These are phyloP conservation scores for Macrocentrus cingulum DNA, from an alignment of 1,140 invertebrate species.

Conservation along the genomic window DNA sequence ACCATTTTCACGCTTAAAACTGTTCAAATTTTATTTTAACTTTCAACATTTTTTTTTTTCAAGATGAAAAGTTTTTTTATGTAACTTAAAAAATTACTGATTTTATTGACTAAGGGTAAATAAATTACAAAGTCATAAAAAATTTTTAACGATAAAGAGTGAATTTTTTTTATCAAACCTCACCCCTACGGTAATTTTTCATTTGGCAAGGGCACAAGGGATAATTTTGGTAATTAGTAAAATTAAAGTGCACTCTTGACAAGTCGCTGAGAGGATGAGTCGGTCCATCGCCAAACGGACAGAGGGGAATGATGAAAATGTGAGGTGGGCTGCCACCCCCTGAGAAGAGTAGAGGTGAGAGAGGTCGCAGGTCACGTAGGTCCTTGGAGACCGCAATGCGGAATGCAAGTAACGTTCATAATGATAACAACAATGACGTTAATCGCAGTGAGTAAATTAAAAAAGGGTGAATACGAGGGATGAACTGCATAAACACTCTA, in stretches of 20 bases:
- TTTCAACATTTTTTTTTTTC: no score
- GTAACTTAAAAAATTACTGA: no score
- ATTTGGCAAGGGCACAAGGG: conserved; percentile 1
- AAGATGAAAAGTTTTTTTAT: no score
- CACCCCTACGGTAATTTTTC: conserved; percentile 5
- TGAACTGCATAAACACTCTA: no score
- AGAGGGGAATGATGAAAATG: background rate
- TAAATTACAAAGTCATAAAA: no score
- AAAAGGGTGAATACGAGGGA: background rate
- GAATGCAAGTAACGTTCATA: conserved; percentile 25
- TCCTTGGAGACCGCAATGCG: conserved; percentile 34
- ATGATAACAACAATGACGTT: conserved; percentile 27
- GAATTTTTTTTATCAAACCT: no score
- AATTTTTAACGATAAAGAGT: no score
- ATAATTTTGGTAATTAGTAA: conserved; percentile 23
- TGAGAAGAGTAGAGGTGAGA: conserved; percentile 5
- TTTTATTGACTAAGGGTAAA: no score
- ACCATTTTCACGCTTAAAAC: no score
- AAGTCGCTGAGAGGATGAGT: conserved; percentile 2
- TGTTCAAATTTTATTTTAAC: no score
- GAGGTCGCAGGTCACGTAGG: conserved; percentile 31
- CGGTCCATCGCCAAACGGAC: conserved; percentile 13
- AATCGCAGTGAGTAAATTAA: conserved; percentile 20
- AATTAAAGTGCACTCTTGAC: conserved; percentile 24
- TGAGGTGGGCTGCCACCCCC: background rate